Conservation (phyloP, 2,888 invertebrate species). For the Ethmia dodecea region DNA sequence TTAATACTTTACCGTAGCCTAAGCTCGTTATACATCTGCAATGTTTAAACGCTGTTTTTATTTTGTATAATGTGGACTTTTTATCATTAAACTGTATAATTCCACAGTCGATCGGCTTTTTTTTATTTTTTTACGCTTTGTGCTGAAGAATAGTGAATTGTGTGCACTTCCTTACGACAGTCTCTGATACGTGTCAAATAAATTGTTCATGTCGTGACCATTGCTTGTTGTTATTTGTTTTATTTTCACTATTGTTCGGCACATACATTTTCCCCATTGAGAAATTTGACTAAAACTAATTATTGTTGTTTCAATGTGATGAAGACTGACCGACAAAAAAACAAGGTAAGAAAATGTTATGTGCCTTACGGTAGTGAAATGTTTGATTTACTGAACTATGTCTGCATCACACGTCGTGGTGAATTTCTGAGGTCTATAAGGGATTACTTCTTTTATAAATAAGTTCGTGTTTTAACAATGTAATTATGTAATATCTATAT, state of each 20-base stretch:
- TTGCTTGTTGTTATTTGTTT: conserved; percentile 37
- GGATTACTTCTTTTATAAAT: too few relatives aligned
- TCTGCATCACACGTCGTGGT: too few relatives aligned
- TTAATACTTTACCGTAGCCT: conserved; percentile 29
- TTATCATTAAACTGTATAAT: conserved; percentile 58
- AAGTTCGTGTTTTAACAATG: too few relatives aligned
- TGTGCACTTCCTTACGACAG: conserved; percentile 70
- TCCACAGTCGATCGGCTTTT: conserved; percentile 39
- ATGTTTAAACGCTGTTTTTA: conserved; percentile 22
- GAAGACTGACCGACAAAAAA: conserved; percentile 19
- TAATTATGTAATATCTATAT: too few relatives aligned
- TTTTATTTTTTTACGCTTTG: conserved; percentile 47
- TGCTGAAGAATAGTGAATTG: conserved; percentile 78
- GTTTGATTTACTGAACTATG: too few relatives aligned
- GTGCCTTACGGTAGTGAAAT: conserved; percentile 75
- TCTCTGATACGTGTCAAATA: conserved; percentile 28
- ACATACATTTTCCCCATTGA: conserved; percentile 67
- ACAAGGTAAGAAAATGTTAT: conserved; percentile 70
- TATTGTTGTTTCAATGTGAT: conserved; percentile 31
- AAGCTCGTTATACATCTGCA: conserved; percentile 28
- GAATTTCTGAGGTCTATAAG: too few relatives aligned
- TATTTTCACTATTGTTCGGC: conserved; percentile 91
- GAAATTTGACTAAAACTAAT: conserved; percentile 12
- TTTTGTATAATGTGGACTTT: conserved; percentile 28
- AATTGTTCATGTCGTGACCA: conserved; percentile 17